These are phyloP conservation scores for Latrodectus geometricus DNA, from an alignment of 1,140 invertebrate genomes.

Conservation along the genomic window DNA sequence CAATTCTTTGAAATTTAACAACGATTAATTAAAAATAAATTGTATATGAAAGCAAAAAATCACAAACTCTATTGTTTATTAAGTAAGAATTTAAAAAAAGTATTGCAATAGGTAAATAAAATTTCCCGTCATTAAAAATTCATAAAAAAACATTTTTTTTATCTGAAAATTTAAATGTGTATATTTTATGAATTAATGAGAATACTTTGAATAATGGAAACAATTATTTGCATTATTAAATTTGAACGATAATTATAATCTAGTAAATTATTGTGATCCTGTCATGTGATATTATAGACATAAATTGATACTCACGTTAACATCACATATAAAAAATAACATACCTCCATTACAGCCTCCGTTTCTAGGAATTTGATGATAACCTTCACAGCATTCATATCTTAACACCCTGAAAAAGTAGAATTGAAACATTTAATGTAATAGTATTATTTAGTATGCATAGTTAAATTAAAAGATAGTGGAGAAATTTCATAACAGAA, in stretches of 20 bases:
- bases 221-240: no score
- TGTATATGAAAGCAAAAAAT: no score
- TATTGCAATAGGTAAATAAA: no score
- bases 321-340: not conserved
- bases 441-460: not conserved
- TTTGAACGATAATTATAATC: not conserved
- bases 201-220: not conserved
- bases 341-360: conserved; percentile 72
- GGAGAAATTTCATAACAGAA: no score
- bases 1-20: no score
- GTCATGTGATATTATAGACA: not conserved
- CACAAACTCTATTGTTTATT: no score
- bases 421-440: not conserved
- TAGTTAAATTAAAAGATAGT: no score
- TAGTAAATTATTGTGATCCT: not conserved
- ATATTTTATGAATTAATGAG: not conserved
- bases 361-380: conserved; percentile 67
- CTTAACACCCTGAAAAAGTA: conserved; percentile 68
- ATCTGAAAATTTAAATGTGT: not conserved
- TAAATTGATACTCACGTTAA: not conserved
- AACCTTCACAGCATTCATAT: conserved; percentile 74
- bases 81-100: no score
- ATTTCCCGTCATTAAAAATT: no score
- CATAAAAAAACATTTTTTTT: no score
- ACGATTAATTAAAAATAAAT: no score